Evolutionary conservation across 2,113 vertebrate species (phyloP).

Genomic region (Pterocles burchelli): DNA sequence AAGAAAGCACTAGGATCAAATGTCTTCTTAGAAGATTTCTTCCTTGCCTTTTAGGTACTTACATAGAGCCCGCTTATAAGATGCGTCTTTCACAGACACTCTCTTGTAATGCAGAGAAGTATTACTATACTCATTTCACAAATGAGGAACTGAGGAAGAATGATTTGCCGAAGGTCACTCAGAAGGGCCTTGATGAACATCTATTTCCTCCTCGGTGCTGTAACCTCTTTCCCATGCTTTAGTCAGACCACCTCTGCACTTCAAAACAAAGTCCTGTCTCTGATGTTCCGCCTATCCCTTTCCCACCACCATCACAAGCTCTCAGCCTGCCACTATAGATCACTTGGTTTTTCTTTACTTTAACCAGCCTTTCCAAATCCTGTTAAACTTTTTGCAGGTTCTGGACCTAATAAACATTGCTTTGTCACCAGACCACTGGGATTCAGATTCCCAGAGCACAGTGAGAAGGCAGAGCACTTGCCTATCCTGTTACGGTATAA

Average conservation of each 20-base stretch:
- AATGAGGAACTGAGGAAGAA: neutral
- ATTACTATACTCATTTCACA: neutral
- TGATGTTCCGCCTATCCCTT: neutral
- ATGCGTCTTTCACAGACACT: neutral
- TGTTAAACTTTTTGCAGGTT: neutral
- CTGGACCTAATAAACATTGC: neutral
- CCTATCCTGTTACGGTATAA: neutral
- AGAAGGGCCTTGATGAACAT: neutral
- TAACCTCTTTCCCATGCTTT: neutral
- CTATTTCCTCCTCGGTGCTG: neutral
- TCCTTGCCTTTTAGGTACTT: neutral
- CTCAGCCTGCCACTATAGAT: neutral
- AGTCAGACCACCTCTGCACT: neutral
- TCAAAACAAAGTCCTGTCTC: neutral
- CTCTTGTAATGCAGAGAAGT: neutral
- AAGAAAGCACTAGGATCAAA: neutral
- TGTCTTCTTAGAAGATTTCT: neutral
- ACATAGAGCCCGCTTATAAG: neutral
- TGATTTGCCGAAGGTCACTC: neutral
- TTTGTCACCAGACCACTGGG: neutral
- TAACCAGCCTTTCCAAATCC: neutral
- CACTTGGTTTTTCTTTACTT: neutral
- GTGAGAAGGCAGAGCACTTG: neutral
- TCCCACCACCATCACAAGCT: neutral
- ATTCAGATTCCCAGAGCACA: neutral